phyloP scores from a whole-genome alignment of 2,113 vertebrate species.

The Marcusenius ussheri region DNA sequence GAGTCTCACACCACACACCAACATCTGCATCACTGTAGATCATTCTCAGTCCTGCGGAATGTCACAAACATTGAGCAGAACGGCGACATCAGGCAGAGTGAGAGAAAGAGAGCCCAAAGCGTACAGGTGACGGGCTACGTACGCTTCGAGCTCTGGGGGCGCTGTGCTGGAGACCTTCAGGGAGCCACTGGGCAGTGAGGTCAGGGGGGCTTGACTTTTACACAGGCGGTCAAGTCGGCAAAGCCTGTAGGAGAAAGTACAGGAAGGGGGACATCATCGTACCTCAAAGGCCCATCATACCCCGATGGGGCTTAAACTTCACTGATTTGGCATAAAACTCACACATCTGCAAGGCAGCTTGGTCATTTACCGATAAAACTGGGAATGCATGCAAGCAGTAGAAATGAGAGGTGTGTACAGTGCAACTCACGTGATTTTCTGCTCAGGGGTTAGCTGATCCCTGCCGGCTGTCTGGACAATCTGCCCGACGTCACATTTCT shows the following conservation, averaged over 20 bases:
- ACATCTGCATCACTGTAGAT: neutral
- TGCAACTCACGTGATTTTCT: slow-evolving; percentile 65
- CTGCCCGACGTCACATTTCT: slow-evolving; percentile 60
- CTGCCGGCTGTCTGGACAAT: slow-evolving; percentile 66
- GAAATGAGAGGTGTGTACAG: neutral
- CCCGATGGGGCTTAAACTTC: neutral
- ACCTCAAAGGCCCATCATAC: neutral
- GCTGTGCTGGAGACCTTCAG: slow-evolving; percentile 62
- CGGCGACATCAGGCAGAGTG: neutral
- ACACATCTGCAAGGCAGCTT: neutral
- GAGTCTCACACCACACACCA: neutral
- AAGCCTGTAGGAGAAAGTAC: slow-evolving; percentile 56
- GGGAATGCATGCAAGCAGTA: neutral
- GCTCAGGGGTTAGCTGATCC: slow-evolving; percentile 68
- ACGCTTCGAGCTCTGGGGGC: slow-evolving; percentile 77
- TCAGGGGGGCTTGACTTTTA: slow-evolving; percentile 56
- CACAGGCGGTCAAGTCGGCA: slow-evolving; percentile 69
- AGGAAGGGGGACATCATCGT: neutral
- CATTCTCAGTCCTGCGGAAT: neutral
- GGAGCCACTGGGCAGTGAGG: slow-evolving; percentile 62
- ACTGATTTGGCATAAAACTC: neutral
- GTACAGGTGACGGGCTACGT: neutral
- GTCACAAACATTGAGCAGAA: neutral
- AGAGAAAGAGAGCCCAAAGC: neutral
- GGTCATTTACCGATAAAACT: neutral